phyloP scores from a whole-genome alignment of 2,797 vertebrate species.

The Chloroceryle inda region DNA sequence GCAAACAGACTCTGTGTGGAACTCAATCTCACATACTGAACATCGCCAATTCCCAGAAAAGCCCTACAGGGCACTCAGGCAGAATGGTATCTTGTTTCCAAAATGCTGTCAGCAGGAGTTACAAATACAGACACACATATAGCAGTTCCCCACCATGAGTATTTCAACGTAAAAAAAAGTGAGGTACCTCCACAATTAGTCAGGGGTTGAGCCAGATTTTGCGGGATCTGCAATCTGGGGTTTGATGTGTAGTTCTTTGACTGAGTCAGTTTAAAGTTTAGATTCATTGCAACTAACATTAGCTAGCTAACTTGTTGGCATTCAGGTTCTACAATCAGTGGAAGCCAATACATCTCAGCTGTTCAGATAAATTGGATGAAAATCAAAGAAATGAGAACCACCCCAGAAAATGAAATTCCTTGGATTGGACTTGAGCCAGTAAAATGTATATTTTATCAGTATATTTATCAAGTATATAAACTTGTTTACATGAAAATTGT shows the following conservation, averaged over 20 bases:
- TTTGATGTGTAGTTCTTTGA: background rate
- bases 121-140: background rate
- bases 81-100: background rate
- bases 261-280: background rate
- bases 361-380: background rate
- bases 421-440: background rate
- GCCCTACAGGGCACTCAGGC: fast-evolving
- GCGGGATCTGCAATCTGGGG: background rate
- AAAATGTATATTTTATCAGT: background rate
- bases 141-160: background rate
- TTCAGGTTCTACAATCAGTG: background rate
- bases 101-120: background rate
- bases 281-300: background rate
- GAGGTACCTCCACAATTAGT: background rate
- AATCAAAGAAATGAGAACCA: background rate
- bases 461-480: background rate
- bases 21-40: fast-evolving
- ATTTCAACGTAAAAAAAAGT: background rate
- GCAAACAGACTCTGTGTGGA: background rate
- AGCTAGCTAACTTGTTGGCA: background rate
- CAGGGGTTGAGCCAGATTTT: background rate
- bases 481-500: background rate
- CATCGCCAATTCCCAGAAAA: background rate
- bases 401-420: background rate
- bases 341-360: background rate